phyloP scores from a whole-genome alignment of 2,113 vertebrate species.

The cat (Felis catus) region F.catus_Fca126_mat1.0 CM031424.1:41980001-41980500 shows the following conservation, averaged over 20 bases:
- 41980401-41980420: conserved; percentile 38
- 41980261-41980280: conserved; percentile 60
- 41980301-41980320: conserved; percentile 36
- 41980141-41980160: conserved; percentile 28
- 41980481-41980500: conserved; percentile 51
- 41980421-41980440: conserved; percentile 62
- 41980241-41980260: conserved; percentile 43
- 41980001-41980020: background rate
- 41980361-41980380: conserved; percentile 48
- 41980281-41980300: background rate
- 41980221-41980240: conserved; percentile 29
- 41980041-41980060: background rate
- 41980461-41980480: conserved; percentile 46
- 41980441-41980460: conserved; percentile 39
- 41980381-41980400: conserved; percentile 27
- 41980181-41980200: conserved; percentile 58
- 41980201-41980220: background rate
- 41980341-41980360: background rate
- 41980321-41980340: conserved; percentile 49
- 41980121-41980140: background rate
- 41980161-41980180: background rate
- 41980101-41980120: background rate
- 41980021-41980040: conserved; percentile 40
- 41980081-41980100: conserved; percentile 1
- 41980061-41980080: background rate